A percentile compares a stretch with the other conserved stretches of the same genome.
These are phyloP conservation scores for Mesembrinibis cayennensis DNA, from an alignment of 2,113 vertebrate species.

Conservation along the genomic window DNA sequence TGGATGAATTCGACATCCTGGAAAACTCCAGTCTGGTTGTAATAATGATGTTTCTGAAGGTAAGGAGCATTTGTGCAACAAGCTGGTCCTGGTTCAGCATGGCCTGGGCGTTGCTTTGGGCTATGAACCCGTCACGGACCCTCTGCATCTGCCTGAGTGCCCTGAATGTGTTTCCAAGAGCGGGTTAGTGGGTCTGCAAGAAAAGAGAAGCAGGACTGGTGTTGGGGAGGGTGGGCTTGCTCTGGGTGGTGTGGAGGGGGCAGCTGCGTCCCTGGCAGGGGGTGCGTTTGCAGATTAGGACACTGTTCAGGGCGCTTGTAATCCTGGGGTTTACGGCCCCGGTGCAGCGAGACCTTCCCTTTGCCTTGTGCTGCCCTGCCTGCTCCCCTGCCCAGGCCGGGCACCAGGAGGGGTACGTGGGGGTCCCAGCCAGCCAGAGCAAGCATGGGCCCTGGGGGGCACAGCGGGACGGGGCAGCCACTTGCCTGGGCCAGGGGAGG, in stretches of 20 bases:
- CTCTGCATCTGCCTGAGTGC: not conserved
- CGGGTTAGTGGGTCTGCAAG: accelerated
- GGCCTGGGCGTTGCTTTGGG: not conserved
- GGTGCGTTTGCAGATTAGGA: not conserved
- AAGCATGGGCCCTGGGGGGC: not conserved
- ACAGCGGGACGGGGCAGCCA: accelerated
- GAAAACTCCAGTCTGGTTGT: not conserved
- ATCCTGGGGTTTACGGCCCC: accelerated
- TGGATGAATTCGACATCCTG: not conserved
- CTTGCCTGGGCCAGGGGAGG: not conserved
- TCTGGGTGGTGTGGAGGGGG: not conserved
- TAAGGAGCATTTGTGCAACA: not conserved
- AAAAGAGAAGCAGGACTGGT: not conserved
- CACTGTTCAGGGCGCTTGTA: not conserved
- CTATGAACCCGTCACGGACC: not conserved
- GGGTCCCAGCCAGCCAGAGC: accelerated
- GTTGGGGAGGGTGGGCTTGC: not conserved
- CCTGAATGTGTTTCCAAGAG: accelerated
- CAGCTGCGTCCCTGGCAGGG: not conserved
- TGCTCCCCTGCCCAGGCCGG: not conserved
- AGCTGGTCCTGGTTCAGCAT: not conserved
- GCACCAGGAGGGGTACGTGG: accelerated
- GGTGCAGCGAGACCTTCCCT: accelerated
- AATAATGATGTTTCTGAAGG: not conserved
- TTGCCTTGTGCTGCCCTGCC: not conserved